Base-by-base conservation (phyloP, 2,888 invertebrate genomes). In the Metalampra italica region DNA sequence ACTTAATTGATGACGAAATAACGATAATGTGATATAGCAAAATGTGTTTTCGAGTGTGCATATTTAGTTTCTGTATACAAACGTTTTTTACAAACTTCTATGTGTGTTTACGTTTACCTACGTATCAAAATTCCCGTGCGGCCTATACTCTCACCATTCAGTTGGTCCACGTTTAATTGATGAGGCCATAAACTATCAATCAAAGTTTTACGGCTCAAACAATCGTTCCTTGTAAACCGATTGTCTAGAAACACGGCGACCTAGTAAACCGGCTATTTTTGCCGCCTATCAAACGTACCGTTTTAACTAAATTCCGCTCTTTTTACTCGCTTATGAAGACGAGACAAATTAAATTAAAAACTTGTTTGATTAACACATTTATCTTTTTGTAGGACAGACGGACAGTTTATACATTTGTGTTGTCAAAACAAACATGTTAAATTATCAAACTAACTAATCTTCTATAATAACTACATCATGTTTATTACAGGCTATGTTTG, bases 121-220 rank as follows among this genome's bases (percentile, higher is more conserved):
- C n/a, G n/a, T 7, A n/a, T 34, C 34, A 34, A 7, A 34, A n/a
- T n/a, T 34, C n/a, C 34, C 22, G 5, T 22, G 22, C 5, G 22
- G 22, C n/a, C n/a, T 37, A 37, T 64, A 62, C 75, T 34, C 45
- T 49, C 54, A 60, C 66, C 71, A 73, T 79, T 75, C 75, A 68
- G 68, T 60, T 60, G 69, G 68, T 64, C 62, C 64, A 64, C 63
- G 73, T 72, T 79, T 82, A 84, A 85, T 85, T 82, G 83, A 85
- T 78, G 84, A 68, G 75, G 79, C 75, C 66, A 71, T 82, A 82
- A 81, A 80, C 81, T 74, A 83, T 86, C 84, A 83, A 86, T 87
- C 86, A 86, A 75, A 74, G 76, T 80, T 87, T 86, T 78, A 87
- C 83, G 78, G 73, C 66, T 62, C 70, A 76, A 82, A 84, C 83